Evolutionary conservation across 37 sponge, comb jelly and placozoan species (phyloP).

Genomic region (Spongilla lacustris): DNA sequence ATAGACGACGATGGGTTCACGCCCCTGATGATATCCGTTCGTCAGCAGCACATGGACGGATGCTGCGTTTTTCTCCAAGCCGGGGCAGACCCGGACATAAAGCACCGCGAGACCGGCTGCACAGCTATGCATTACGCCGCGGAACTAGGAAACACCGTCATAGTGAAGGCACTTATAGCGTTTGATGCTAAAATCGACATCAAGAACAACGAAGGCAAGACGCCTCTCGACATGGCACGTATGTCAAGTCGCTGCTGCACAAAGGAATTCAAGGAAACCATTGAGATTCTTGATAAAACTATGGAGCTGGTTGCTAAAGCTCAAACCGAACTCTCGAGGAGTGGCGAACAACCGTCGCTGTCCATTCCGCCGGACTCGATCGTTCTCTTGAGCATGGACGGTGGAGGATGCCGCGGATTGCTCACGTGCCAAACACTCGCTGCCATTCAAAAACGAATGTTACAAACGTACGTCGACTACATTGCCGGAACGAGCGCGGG

Average conservation of each 20-base stretch:
- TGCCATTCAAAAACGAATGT: constrained; percentile 43
- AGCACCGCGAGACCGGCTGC: constrained; percentile 11
- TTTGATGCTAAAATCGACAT: constrained; percentile 46
- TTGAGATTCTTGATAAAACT: constrained; percentile 10
- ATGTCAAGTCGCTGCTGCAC: neutral
- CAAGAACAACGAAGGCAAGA: constrained; percentile 13
- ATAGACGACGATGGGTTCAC: constrained; percentile 18
- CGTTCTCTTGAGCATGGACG: constrained; percentile 65
- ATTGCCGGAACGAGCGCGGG: constrained; percentile 79
- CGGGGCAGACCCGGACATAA: constrained; percentile 8
- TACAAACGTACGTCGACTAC: constrained; percentile 62
- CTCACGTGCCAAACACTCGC: constrained; percentile 14
- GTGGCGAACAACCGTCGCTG: neutral
- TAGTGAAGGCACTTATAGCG: constrained; percentile 34
- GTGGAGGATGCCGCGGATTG: constrained; percentile 67
- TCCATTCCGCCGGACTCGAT: neutral
- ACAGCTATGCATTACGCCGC: constrained; percentile 53
- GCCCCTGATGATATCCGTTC: constrained; percentile 35
- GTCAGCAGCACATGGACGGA: constrained; percentile 13
- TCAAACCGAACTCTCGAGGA: neutral
- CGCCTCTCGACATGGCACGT: constrained; percentile 31
- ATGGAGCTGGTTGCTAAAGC: neutral
- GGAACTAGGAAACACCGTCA: constrained; percentile 5
- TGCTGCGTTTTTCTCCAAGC: constrained; percentile 11
- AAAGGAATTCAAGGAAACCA: constrained; percentile 2